Evolutionary conservation across 2,888 invertebrate species (phyloP).

Genomic region (Melitaea athalia): DNA sequence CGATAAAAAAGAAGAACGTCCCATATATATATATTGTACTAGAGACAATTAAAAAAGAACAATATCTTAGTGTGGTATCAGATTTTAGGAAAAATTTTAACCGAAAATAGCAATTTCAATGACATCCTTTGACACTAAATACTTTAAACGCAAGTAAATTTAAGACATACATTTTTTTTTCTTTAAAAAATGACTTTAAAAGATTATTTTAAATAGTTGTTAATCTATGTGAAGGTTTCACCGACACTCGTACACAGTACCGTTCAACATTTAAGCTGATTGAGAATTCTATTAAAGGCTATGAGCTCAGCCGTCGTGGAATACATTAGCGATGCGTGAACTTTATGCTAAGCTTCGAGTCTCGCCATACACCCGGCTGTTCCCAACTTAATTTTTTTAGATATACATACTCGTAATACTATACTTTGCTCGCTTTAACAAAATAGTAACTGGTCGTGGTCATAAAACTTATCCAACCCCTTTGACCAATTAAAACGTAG

Average conservation of each 20-base stretch:
- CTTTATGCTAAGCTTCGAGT: conserved; percentile 67
- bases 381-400: conserved; percentile 15
- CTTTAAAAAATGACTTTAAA: conserved; percentile 2
- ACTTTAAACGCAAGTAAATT: background rate
- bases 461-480: too few species aligned
- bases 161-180: background rate
- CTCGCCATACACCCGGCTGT: conserved; percentile 24
- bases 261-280: conserved; percentile 64
- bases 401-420: conserved; percentile 15
- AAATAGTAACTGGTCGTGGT: too few species aligned
- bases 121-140: background rate
- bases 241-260: conserved; percentile 38
- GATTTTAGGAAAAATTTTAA: too few species aligned
- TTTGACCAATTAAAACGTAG: too few species aligned
- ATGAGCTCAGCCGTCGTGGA: conserved; percentile 79
- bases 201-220: conserved; percentile 22
- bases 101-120: too few species aligned
- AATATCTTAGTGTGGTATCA: too few species aligned
- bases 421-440: background rate
- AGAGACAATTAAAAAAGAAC: too few species aligned
- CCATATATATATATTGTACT: too few species aligned
- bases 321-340: conserved; percentile 76
- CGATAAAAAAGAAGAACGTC: too few species aligned
- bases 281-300: conserved; percentile 75
- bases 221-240: conserved; percentile 36